Percentiles rank a stretch among this genome's conserved stretches.
phyloP scores from a whole-genome alignment of 1,140 invertebrate genomes.

The Nymphalis io region DNA sequence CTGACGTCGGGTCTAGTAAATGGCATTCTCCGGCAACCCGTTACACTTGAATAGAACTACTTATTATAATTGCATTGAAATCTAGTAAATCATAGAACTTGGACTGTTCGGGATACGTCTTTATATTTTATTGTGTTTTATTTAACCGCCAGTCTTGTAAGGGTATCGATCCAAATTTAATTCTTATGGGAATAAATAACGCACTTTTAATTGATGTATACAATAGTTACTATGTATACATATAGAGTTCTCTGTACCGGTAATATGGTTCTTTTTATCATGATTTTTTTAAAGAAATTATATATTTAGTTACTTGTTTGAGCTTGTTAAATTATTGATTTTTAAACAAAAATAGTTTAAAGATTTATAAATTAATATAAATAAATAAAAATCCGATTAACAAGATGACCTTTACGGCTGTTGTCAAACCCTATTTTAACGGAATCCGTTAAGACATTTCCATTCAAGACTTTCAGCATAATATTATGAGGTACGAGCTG shows the following conservation, averaged over 20 bases:
- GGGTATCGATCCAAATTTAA: slow-evolving; percentile 9
- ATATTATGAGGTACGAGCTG: slow-evolving; percentile 16
- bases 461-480: slow-evolving; percentile 13
- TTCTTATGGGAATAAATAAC: slow-evolving; percentile 15
- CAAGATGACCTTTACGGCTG: background rate
- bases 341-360: too few relatives aligned
- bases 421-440: background rate
- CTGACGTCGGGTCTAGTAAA: slow-evolving; percentile 36
- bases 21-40: slow-evolving; percentile 34
- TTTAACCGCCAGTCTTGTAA: slow-evolving; percentile 28
- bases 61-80: slow-evolving; percentile 39
- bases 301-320: too few relatives aligned
- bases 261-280: background rate
- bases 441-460: background rate
- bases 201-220: background rate
- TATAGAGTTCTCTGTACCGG: background rate
- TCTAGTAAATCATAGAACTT: slow-evolving; percentile 39
- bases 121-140: slow-evolving; percentile 25
- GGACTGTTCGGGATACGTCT: slow-evolving; percentile 17
- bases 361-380: too few relatives aligned
- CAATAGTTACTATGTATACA: too few relatives aligned
- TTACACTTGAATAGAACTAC: slow-evolving; percentile 40
- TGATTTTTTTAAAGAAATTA: background rate
- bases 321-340: too few relatives aligned
- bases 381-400: too few relatives aligned